Evolutionary conservation across 2,888 invertebrate genomes (phyloP).

Genomic region (Zygothrica quintamaculata): DNA sequence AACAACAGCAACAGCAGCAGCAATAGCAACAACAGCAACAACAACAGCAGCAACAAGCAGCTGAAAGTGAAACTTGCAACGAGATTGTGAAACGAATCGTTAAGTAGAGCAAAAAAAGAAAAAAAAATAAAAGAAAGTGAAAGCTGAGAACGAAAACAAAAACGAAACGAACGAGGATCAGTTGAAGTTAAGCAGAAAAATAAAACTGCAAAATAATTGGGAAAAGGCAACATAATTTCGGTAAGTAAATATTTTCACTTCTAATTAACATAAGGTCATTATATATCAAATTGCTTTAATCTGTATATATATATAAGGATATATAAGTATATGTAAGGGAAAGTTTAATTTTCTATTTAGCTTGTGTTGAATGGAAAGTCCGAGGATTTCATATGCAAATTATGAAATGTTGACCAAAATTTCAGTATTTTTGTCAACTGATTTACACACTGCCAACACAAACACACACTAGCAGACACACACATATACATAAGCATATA

Average conservation of each 20-base stretch:
- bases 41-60: slow-evolving; percentile 13
- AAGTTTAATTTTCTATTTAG: too few species aligned
- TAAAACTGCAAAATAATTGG: slow-evolving; percentile 5
- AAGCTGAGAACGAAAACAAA: not conserved
- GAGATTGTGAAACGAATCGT: slow-evolving; percentile 16
- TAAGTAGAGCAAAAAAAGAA: slow-evolving; percentile 36
- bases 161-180: slow-evolving; percentile 20
- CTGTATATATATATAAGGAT: not conserved
- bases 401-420: too few species aligned
- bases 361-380: too few species aligned
- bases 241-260: slow-evolving; percentile 12
- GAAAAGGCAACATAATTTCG: slow-evolving; percentile 13
- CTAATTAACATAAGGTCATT: too few species aligned
- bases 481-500: slow-evolving; percentile 41
- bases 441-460: not conserved
- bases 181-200: slow-evolving; percentile 6
- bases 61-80: slow-evolving; percentile 35
- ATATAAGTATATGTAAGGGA: not conserved
- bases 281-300: not conserved
- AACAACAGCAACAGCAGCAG: slow-evolving; percentile 6
- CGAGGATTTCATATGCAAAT: too few species aligned
- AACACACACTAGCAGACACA: slow-evolving; percentile 12
- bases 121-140: slow-evolving; percentile 11
- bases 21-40: slow-evolving; percentile 14
- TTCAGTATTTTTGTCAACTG: too few species aligned